A percentile compares a stretch with the other conserved stretches of the same genome.
Conservation (phyloP, 2,797 vertebrate species). For the Poeciliopsis infans region DNA sequence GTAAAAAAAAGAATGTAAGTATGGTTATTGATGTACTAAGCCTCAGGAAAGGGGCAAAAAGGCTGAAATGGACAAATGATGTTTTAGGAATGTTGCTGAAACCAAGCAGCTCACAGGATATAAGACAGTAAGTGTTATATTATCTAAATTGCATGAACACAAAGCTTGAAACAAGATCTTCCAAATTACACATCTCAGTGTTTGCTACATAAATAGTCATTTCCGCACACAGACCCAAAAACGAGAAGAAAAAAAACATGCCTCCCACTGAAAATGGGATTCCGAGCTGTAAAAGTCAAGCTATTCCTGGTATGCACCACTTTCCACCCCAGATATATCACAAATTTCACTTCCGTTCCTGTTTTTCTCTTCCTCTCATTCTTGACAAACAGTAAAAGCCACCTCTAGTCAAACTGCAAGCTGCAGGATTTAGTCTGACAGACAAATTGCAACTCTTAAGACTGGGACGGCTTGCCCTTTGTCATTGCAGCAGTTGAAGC, state of each 20-base stretch:
- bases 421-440: constrained; percentile 71
- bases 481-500: constrained; percentile 57
- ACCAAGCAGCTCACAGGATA: constrained; percentile 57
- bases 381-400: constrained; percentile 68
- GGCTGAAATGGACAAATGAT: constrained; percentile 25
- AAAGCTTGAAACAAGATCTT: constrained; percentile 65
- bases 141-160: constrained; percentile 63
- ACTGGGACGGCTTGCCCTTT: constrained; percentile 58
- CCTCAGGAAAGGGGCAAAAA: constrained; percentile 21
- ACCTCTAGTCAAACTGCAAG: constrained; percentile 55
- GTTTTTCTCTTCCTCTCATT: constrained; percentile 26
- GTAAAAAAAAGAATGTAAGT: background rate
- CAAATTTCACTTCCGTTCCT: constrained; percentile 55
- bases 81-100: constrained; percentile 55
- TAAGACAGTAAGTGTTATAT: constrained; percentile 60
- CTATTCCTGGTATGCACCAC: constrained; percentile 75
- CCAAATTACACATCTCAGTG: constrained; percentile 72
- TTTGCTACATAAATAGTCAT: constrained; percentile 74
- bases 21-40: background rate
- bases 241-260: constrained; percentile 44
- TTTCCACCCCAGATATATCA: constrained; percentile 68
- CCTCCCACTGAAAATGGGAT: constrained; percentile 75
- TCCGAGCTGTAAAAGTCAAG: constrained; percentile 70
- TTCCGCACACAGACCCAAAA: constrained; percentile 59
- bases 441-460: constrained; percentile 68